phyloP scores from a whole-genome alignment of 2,797 vertebrate species.

The Alcedo quadribrachys region DNA sequence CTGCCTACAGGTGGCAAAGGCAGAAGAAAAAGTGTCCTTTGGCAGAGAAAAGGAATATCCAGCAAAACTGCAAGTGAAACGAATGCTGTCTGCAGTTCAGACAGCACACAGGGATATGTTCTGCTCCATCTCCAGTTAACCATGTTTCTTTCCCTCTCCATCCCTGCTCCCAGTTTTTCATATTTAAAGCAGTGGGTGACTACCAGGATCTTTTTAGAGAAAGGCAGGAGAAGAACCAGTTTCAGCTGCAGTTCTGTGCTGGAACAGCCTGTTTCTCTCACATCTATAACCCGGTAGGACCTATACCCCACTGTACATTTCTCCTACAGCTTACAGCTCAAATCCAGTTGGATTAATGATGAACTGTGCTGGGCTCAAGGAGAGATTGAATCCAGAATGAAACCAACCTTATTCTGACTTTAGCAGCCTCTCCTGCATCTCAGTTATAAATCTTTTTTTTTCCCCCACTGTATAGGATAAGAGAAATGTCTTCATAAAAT shows the following conservation, averaged over 20 bases:
- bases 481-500: background rate
- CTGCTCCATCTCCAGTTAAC: background rate
- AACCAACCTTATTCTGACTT: background rate
- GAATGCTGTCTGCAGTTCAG: background rate
- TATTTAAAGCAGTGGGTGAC: background rate
- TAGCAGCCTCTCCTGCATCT: background rate
- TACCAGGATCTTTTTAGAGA: background rate
- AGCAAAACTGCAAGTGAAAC: background rate
- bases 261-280: background rate
- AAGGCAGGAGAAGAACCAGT: background rate
- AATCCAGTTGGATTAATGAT: background rate
- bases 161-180: background rate
- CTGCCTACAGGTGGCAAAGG: conserved; percentile 33
- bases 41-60: background rate
- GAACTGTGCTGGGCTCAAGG: background rate
- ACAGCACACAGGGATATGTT: background rate
- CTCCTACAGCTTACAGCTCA: background rate
- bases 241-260: background rate
- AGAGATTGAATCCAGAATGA: background rate
- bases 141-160: background rate
- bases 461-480: background rate
- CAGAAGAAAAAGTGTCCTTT: background rate
- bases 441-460: background rate
- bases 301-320: background rate
- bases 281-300: background rate